These are phyloP conservation scores for Cryptus armator DNA, from an alignment of 2,888 invertebrate genomes.

Conservation along the genomic window DNA sequence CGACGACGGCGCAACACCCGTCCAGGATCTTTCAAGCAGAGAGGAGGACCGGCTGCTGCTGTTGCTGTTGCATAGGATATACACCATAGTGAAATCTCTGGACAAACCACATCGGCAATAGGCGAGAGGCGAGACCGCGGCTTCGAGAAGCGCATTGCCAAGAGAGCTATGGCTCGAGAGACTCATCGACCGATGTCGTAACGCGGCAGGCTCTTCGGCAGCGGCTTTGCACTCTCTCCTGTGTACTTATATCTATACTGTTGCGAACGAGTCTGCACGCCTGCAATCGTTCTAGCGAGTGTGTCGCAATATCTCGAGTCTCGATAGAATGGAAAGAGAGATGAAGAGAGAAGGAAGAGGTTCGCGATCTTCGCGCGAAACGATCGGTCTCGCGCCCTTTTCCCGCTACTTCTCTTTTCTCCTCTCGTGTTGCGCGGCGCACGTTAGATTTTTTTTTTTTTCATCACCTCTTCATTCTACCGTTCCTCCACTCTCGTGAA, in stretches of 20 bases:
- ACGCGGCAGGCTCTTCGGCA: constrained; percentile 10
- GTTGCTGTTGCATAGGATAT: constrained; percentile 25
- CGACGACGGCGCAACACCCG: constrained; percentile 56
- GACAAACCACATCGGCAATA: constrained; percentile 49
- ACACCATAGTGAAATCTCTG: constrained; percentile 4
- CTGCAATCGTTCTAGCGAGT: constrained; percentile 53
- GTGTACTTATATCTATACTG: constrained; percentile 16
- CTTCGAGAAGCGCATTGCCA: constrained; percentile 16
- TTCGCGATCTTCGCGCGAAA: constrained; percentile 59
- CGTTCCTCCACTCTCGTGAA: constrained; percentile 3
- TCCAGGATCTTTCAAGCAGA: constrained; percentile 57
- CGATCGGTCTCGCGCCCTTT: constrained; percentile 43
- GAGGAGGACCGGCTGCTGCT: constrained; percentile 17
- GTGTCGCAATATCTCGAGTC: constrained; percentile 55
- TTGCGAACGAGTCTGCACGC: constrained; percentile 47
- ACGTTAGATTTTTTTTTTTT: constrained; percentile 57
- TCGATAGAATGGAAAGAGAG: constrained; percentile 34
- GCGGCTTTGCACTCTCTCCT: neutral
- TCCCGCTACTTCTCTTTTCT: constrained; percentile 58
- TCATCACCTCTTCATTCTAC: constrained; percentile 48
- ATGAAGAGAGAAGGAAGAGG: constrained; percentile 36
- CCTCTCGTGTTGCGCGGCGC: constrained; percentile 38
- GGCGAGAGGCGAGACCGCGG: constrained; percentile 42
- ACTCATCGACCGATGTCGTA: constrained; percentile 23
- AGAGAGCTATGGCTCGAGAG: neutral